phyloP scores from a whole-genome alignment of 2,888 invertebrate genomes.

The Drosophila fungiperda region DNA sequence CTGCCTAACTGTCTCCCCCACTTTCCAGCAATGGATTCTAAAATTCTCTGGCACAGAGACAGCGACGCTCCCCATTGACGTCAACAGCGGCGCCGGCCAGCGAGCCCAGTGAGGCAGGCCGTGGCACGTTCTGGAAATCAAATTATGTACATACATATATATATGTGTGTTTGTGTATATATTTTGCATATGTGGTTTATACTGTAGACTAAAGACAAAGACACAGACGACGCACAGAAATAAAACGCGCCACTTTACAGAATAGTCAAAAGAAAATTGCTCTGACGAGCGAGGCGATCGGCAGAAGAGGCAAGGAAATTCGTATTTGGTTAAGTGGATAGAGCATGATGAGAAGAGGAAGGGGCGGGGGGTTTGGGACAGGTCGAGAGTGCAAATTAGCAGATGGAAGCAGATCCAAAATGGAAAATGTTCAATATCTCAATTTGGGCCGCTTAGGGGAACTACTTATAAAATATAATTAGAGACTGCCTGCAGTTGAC shows the following conservation, averaged over 20 bases:
- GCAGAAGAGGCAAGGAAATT: constrained; percentile 3
- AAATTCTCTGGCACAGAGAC: constrained; percentile 38
- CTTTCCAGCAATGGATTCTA: constrained; percentile 27
- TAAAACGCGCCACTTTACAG: constrained; percentile 44
- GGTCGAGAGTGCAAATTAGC: constrained; percentile 72
- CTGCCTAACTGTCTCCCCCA: constrained; percentile 36
- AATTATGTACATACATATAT: constrained; percentile 46
- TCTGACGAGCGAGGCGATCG: constrained; percentile 2
- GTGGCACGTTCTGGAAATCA: constrained; percentile 79
- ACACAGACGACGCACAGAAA: constrained; percentile 32
- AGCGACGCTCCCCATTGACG: constrained; percentile 61
- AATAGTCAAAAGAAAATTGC: constrained; percentile 51
- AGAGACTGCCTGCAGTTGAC: constrained; percentile 43
- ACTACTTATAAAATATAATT: constrained; percentile 24
- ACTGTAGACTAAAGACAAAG: constrained; percentile 51
- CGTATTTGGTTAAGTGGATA: constrained; percentile 41
- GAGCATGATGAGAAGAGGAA: not conserved
- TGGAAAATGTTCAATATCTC: constrained; percentile 51
- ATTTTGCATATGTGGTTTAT: constrained; percentile 21
- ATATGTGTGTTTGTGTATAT: constrained; percentile 3
- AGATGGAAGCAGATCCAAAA: constrained; percentile 52
- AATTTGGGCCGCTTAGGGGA: constrained; percentile 23
- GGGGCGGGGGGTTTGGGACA: constrained; percentile 34
- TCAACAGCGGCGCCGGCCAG: constrained; percentile 63
- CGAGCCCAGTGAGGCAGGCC: constrained; percentile 68